Evolutionary conservation across 2,113 vertebrate genomes (phyloP), one percentile per base, ranked within the genome.

Genomic region (Oreotragus oreotragus): DNA sequence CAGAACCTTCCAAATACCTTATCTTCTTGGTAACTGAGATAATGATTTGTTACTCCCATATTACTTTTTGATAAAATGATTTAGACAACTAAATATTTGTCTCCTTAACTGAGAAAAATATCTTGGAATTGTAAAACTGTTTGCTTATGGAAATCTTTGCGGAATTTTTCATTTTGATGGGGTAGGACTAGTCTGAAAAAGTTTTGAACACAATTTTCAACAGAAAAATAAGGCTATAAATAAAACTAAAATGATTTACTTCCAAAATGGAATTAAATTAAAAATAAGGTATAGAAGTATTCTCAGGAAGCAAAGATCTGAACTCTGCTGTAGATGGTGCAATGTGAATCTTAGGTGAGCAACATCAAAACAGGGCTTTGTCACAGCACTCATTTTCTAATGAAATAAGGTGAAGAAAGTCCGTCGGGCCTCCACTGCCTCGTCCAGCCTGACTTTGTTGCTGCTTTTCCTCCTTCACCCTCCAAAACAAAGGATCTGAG

Each of bases 301-400:
- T 96, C 94, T 84, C n/a, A 47, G 89, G 30, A 97, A 27, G 45
- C 55, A 88, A 60, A 33, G 28, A 89, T 5, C 92, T 93, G 70
- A 4, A 30, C 70, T 91, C 43, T 43, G 14, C 45, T 53, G 10
- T 12, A 53, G 55, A 55, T 53, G 19, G 30, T 83, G 2, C 19
- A 79, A 76, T 28, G 27, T 53, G 21, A 10, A 13, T 23, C 81
- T 76, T 36, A 66, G 30, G 39, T 73, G 80, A 45, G 28, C 10
- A 43, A 47, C 43, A 76, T 23, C 28, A 57, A 17, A 30, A 47
- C 11, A 19, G 5, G 5, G n/a, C 13, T 88, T 27, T 88, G 43
- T 47, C 28, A 77, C 49, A 85, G 53, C 23, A 45, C 15, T 23
- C 4, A 3, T 4, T 47, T 62, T 15, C 57, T 14, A 36, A 55